Evolutionary conservation across 2,888 invertebrate genomes (phyloP).

Genomic region (Cosmopolites sordidus): DNA sequence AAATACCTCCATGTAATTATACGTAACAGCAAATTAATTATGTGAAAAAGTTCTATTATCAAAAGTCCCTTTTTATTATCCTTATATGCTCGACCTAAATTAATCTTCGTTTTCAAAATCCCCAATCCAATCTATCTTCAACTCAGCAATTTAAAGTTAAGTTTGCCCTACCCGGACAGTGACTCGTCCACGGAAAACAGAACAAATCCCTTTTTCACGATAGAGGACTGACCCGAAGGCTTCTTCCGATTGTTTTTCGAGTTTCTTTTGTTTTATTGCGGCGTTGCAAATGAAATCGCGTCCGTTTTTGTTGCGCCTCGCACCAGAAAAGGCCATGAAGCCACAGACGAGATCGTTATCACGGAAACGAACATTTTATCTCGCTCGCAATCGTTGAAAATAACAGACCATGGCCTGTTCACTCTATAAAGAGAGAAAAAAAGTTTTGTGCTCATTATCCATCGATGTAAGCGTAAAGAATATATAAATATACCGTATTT

Average conservation of each 20-base stretch:
- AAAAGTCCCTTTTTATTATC: no score
- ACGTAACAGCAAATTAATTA: no score
- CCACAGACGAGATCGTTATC: conserved; percentile 9
- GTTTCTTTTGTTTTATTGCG: conserved; percentile 12
- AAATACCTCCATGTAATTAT: no score
- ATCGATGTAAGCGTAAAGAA: no score
- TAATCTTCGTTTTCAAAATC: no score
- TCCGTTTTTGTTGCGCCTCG: conserved; percentile 5
- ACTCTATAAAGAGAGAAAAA: no score
- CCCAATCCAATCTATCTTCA: not conserved
- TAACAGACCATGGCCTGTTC: no score
- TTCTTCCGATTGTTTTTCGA: conserved; percentile 9
- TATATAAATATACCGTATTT: no score
- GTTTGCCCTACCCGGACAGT: not conserved
- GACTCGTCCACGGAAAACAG: not conserved
- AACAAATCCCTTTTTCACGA: not conserved
- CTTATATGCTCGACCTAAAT: not conserved
- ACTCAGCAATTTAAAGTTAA: not conserved
- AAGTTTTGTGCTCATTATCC: no score
- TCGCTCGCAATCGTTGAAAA: no score
- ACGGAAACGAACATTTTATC: conserved; percentile 1
- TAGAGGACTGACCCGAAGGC: conserved; percentile 8
- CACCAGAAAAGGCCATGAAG: conserved; percentile 1
- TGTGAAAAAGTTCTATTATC: no score
- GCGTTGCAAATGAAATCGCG: conserved; percentile 15